Evolutionary conservation across 2,113 vertebrate genomes (phyloP).

Genomic region (Syngnathus scovelli): DNA sequence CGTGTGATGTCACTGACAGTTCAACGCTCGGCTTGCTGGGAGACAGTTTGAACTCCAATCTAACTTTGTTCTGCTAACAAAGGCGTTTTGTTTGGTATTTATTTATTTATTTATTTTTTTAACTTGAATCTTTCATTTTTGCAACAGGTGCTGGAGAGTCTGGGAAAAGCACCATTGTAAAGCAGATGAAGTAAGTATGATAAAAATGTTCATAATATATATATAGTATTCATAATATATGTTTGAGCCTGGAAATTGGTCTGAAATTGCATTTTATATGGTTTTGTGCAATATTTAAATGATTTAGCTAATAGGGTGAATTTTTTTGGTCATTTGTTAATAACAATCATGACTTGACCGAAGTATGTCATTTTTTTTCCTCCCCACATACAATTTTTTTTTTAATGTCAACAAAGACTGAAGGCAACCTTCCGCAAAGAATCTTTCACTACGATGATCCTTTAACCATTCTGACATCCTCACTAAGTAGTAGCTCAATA

Average conservation of each 20-base stretch:
- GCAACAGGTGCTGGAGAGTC: constrained; percentile 90
- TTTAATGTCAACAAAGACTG: neutral
- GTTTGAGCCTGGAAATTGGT: neutral
- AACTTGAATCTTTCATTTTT: constrained; percentile 45
- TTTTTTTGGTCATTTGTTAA: too few relatives aligned
- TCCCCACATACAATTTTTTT: neutral
- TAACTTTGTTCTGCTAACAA: constrained; percentile 4
- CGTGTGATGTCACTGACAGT: constrained; percentile 9
- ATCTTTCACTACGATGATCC: neutral
- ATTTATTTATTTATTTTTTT: neutral
- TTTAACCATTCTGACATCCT: neutral
- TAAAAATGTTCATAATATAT: constrained; percentile 15
- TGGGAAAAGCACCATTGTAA: constrained; percentile 97
- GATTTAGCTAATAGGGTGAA: too few relatives aligned
- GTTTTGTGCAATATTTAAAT: neutral
- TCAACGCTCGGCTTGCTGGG: constrained; percentile 14
- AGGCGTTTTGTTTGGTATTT: neutral
- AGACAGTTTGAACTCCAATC: constrained; percentile 5
- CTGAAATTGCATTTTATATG: neutral
- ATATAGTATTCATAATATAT: too few relatives aligned
- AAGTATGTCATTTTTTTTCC: too few relatives aligned
- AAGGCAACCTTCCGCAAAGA: too few relatives aligned
- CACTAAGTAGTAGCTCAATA: neutral
- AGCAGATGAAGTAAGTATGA: constrained; percentile 95
- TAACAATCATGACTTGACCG: too few relatives aligned